Percentiles rank a stretch among this genome's conserved stretches.
Conservation (phyloP, 2,888 invertebrate genomes). For the Ichneumoninae sp. region DNA sequence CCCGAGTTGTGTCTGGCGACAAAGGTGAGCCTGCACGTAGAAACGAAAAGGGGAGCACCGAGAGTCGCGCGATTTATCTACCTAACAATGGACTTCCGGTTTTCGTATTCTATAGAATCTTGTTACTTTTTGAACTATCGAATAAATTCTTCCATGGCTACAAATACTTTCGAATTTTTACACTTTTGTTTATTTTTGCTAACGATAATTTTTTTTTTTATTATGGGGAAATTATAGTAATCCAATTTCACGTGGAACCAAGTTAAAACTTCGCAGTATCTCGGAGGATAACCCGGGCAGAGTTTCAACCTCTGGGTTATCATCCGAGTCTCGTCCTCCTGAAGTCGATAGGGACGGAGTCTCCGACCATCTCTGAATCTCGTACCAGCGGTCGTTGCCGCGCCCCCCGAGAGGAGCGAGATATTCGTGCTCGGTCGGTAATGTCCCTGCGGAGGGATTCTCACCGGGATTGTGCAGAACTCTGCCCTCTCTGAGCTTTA, state of each 20-base stretch:
- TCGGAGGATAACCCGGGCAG: not conserved
- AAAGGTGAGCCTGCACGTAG: conserved; percentile 21
- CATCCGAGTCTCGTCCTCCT: conserved; percentile 28
- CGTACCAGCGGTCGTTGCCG: conserved; percentile 41
- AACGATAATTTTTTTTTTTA: not conserved
- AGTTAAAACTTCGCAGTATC: not conserved
- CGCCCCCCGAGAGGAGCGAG: not conserved
- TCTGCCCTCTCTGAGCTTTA: conserved; percentile 18
- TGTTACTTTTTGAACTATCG: not conserved
- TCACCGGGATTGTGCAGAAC: conserved; percentile 3
- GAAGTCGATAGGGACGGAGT: conserved; percentile 40
- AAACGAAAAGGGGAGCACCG: conserved; percentile 6
- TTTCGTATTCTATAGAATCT: not conserved
- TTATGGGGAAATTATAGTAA: not conserved
- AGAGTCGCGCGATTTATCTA: conserved; percentile 9
- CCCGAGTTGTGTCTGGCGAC: conserved; percentile 27
- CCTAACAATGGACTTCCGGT: conserved; percentile 12
- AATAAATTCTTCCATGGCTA: not conserved
- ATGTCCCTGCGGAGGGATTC: conserved; percentile 18
- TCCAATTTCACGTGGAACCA: not conserved
- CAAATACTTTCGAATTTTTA: not conserved
- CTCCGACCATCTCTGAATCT: not conserved
- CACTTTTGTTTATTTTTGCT: not conserved
- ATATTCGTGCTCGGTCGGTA: conserved; percentile 47
- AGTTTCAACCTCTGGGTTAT: conserved; percentile 21